Percentiles rank a stretch among this genome's conserved stretches.
Evolutionary conservation across 1,140 invertebrate genomes (phyloP).

Genomic region (Nymphalis io): DNA sequence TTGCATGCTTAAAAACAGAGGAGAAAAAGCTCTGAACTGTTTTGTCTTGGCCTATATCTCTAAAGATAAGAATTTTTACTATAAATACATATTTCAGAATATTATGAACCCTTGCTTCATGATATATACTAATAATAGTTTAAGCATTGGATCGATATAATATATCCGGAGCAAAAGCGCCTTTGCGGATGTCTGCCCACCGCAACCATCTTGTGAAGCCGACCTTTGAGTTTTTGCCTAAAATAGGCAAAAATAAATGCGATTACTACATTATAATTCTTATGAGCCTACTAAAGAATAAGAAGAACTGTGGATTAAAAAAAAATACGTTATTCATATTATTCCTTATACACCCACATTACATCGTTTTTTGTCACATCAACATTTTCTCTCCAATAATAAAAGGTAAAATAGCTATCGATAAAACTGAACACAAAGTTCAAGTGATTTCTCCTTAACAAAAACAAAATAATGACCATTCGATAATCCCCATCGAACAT

Average conservation of each 20-base stretch:
- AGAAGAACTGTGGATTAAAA: not conserved
- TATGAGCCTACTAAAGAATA: not conserved
- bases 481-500: conserved; percentile 42
- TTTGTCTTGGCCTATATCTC: too few species aligned
- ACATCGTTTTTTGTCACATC: too few species aligned
- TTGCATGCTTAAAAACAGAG: too few species aligned
- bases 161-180: conserved; percentile 51
- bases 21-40: too few species aligned
- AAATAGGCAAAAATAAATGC: conserved; percentile 21
- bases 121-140: conserved; percentile 19
- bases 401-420: not conserved
- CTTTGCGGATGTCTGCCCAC: conserved; percentile 49
- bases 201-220: conserved; percentile 42
- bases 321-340: too few species aligned
- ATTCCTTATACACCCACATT: too few species aligned
- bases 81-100: not conserved
- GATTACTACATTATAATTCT: not conserved
- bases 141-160: conserved; percentile 41
- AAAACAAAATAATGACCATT: conserved; percentile 40
- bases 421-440: not conserved
- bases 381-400: not conserved
- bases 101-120: not conserved
- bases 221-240: conserved; percentile 27
- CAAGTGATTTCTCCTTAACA: conserved; percentile 14
- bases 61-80: too few species aligned